These are phyloP conservation scores for Philereme transversata DNA, from an alignment of 2,888 invertebrate genomes.

Conservation along the genomic window DNA sequence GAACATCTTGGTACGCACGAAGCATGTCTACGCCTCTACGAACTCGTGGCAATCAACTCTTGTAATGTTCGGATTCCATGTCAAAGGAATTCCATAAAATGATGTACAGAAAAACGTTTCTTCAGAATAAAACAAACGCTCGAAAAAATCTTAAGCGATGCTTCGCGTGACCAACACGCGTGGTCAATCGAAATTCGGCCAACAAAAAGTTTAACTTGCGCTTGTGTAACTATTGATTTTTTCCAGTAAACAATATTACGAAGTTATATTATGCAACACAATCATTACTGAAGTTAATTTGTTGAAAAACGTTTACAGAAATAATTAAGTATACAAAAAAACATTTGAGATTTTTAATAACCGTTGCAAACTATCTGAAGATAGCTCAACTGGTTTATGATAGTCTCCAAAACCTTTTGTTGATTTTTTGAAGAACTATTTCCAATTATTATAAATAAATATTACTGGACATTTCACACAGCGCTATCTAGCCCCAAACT, in stretches of 20 bases:
- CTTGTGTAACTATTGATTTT: slow-evolving; percentile 17
- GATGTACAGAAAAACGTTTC: slow-evolving; percentile 51
- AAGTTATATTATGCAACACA: background rate
- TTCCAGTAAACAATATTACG: background rate
- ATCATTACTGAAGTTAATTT: too few species aligned
- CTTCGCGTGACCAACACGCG: slow-evolving; percentile 68
- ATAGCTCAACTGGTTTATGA: too few species aligned
- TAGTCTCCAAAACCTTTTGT: too few species aligned
- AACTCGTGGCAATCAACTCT: slow-evolving; percentile 68
- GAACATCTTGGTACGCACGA: slow-evolving; percentile 47
- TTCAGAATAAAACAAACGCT: slow-evolving; percentile 55
- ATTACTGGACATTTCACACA: too few species aligned
- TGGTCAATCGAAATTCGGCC: slow-evolving; percentile 68
- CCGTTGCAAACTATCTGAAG: too few species aligned
- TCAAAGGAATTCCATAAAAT: slow-evolving; percentile 75
- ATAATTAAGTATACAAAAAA: too few species aligned
- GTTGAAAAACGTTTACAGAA: too few species aligned
- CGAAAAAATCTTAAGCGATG: slow-evolving; percentile 75
- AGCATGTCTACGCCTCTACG: slow-evolving; percentile 51
- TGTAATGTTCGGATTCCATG: slow-evolving; percentile 80
- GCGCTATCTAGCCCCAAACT: too few species aligned
- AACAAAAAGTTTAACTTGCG: slow-evolving; percentile 34
- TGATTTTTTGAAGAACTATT: too few species aligned
- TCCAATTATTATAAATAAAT: too few species aligned
- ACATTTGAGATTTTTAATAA: too few species aligned